These are phyloP conservation scores for Dreissena polymorpha DNA, from an alignment of 1,140 invertebrate genomes.

Conservation along the genomic window DNA sequence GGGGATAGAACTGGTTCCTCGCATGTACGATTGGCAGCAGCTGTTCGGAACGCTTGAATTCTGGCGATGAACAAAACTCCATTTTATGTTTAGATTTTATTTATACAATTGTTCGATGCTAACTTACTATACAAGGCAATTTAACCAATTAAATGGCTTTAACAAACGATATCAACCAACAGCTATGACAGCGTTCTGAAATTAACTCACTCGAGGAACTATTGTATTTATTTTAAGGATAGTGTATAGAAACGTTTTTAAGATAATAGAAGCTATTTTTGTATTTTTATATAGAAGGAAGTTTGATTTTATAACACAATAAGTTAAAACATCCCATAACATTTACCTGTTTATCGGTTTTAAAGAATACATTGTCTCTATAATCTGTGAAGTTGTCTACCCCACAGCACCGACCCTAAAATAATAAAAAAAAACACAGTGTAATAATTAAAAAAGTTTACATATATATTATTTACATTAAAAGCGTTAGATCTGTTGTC, in stretches of 20 bases:
- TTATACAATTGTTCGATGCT: neutral
- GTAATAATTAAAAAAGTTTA: neutral
- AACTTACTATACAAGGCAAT: no score
- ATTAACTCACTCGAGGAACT: no score
- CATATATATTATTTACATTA: neutral
- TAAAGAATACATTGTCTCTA: slow-evolving; percentile 11
- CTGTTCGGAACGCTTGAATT: slow-evolving; percentile 33
- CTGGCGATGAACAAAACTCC: neutral
- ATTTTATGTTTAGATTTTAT: neutral
- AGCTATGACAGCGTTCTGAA: no score
- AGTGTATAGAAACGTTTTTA: no score
- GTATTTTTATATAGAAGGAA: no score
- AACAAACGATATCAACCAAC: no score
- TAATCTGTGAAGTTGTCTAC: slow-evolving; percentile 45
- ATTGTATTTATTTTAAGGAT: no score
- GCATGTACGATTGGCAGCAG: slow-evolving; percentile 4
- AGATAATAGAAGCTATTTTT: no score
- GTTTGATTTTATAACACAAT: no score
- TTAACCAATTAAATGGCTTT: no score
- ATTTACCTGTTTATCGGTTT: neutral
- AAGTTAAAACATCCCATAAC: no score
- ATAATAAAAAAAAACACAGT: neutral
- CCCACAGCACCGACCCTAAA: slow-evolving; percentile 42
- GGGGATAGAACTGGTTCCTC: neutral
- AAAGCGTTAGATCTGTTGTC: no score